Evolutionary conservation across 2,888 invertebrate species (phyloP), one percentile per base, ranked within the genome.

Genomic region (Pardosa pseudoannulata): DNA sequence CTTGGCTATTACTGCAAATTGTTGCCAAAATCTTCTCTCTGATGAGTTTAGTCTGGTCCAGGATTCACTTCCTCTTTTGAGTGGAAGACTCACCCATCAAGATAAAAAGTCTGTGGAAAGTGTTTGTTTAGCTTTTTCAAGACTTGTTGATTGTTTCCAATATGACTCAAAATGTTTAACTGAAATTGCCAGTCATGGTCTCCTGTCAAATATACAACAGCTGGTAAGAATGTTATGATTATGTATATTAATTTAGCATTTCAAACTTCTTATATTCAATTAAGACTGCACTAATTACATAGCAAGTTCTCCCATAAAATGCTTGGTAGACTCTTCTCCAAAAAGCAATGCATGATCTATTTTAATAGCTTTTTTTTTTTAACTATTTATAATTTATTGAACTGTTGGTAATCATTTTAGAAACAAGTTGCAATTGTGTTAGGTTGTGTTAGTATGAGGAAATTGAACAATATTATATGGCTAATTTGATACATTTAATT

Each of bases 81-180:
- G 98, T 70, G 95, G 92, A 29, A 91, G 93, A 79, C 91, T 94
- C 16, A 93, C 93, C 56, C 93, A 93, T 88, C 93, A 97, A 93
- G 99, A 99, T 92, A 99, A 99, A 92, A 98, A 98, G 91, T 97
- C 98, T 83, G 97, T 99, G 62, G 99, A 99, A 91, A 97, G 97
- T 91, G 97, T 98, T 16, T 99, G 99, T 90, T 94, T 97, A 89
- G 97, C 98, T 28, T 98, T 99, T 93, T 97, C 98, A 82, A 95
- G 99, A 5, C 93, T 99, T 65, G 98, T 99, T 68, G 99, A 99
- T 91, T 98, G 97, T 91, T 98, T 97, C 92, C 98, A 98, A 91
- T 94, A 95, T 90, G 98, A 99, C 91, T 95, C 97, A 23, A 94
- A 95, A 29, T 95, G 96, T 88, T 93, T 99, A 88, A 96, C 97